Base-by-base conservation (phyloP, 2,797 vertebrate species). In the Rhabdomys pumilio region DNA sequence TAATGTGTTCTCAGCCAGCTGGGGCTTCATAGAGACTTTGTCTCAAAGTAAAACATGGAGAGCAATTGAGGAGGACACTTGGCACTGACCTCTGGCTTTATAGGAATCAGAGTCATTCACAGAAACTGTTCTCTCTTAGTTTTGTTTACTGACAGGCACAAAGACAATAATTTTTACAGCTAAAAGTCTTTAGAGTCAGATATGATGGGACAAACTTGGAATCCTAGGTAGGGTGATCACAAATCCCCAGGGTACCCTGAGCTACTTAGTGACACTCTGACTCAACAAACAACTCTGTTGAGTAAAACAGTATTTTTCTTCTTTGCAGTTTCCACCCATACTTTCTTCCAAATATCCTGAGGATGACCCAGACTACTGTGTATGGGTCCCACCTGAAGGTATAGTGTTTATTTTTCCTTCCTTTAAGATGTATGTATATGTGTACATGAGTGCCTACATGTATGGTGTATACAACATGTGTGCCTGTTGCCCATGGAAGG, bases 351-450 rank as follows among this genome's bases (percentile, higher is more conserved):
- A 98, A 95, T 99, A 99, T 97, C 99, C 99, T 90, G 99, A 99
- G 82, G 99, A 99, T 91, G 99, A 99, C 97, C 99, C 99, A 8
- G 99, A 99, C 98, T 99, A 99, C 94, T 99, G 99, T 73, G 98
- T 99, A 50, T 99, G 99, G 99, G 76, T 99, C 86, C 99, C 99
- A 89, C 99, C 99, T 97, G 97, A 98, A 99, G 99, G 99, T 99
- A 99, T 31, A 55, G 41, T 84, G 92, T 92, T 86, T 72, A 22
- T 34, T 94, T 93, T 89, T 77, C 29, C 86, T 96, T 93, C 26
- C 22, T 95, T 29, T 89, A 65, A 88, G 24, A 65, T 72, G 79
- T 89, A 41, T 85, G 82, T 94, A 77, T 76, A 24, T 73, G 15
- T 65, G 17, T 59, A 12, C 29, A 26, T 31, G 15, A 31, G 26